Conservation (phyloP, 2,888 invertebrate species). For the Drepanosiphum platanoidis region DNA sequence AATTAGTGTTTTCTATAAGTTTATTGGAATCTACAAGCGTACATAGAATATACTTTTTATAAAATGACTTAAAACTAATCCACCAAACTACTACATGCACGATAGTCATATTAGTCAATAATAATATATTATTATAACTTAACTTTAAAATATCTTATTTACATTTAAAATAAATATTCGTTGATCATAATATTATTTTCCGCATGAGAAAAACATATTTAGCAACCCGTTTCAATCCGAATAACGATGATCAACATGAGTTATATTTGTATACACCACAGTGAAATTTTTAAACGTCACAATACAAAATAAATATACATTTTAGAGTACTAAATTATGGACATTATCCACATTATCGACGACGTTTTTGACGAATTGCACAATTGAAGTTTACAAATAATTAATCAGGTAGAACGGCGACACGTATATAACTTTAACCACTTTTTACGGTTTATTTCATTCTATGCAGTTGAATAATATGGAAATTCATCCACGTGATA, state of each 20-base stretch:
- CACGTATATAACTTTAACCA: conserved; percentile 53
- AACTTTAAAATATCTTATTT: too few species aligned
- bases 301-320: background rate
- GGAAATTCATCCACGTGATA: conserved; percentile 42
- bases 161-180: background rate
- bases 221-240: background rate
- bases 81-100: too few species aligned
- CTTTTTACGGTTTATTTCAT: conserved; percentile 62
- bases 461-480: conserved; percentile 46
- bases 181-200: background rate
- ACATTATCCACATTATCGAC: too few species aligned
- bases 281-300: conserved; percentile 3
- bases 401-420: conserved; percentile 55
- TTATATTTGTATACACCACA: background rate
- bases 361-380: conserved; percentile 38
- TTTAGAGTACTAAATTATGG: conserved; percentile 2
- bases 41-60: too few species aligned
- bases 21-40: too few species aligned
- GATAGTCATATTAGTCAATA: too few species aligned
- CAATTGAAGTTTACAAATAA: conserved; percentile 57
- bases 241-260: background rate
- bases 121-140: too few species aligned
- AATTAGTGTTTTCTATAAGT: too few species aligned
- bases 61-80: too few species aligned
- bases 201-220: background rate